These are phyloP conservation scores for Clarias magur DNA, from an alignment of 2,113 vertebrate genomes.

Conservation along the genomic window DNA sequence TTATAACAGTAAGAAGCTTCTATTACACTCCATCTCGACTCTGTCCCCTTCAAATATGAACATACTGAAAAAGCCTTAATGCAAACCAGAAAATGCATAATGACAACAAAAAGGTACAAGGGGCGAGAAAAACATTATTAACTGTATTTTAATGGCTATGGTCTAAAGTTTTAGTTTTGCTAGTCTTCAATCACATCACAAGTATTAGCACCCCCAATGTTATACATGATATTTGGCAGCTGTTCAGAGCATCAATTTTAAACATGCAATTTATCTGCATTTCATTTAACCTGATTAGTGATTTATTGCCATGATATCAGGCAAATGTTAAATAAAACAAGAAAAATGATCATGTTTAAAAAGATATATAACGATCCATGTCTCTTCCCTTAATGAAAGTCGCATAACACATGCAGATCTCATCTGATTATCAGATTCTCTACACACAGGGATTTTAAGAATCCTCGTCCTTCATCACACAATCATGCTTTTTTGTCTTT, in stretches of 20 bases:
- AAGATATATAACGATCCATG: not conserved
- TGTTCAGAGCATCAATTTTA: not conserved
- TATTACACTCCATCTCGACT: not conserved
- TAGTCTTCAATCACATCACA: not conserved
- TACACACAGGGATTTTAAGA: not conserved
- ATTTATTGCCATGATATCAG: not conserved
- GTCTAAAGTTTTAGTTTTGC: not conserved
- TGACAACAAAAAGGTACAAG: not conserved
- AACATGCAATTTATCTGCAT: not conserved
- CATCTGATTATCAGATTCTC: not conserved
- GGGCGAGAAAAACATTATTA: too few relatives aligned
- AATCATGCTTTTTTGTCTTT: not conserved
- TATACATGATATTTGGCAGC: not conserved
- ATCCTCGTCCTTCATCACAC: not conserved
- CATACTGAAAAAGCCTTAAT: not conserved
- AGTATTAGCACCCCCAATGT: not conserved
- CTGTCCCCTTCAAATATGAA: not conserved
- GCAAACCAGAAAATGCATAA: not conserved
- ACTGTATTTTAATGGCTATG: too few relatives aligned
- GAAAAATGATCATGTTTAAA: not conserved
- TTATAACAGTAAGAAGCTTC: conserved; percentile 88
- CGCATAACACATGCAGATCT: not conserved
- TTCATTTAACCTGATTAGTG: not conserved
- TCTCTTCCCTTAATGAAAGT: not conserved
- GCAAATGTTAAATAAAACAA: not conserved